Evolutionary conservation across 2,797 vertebrate species (phyloP).

Genomic region (Notolepis coatsorum): DNA sequence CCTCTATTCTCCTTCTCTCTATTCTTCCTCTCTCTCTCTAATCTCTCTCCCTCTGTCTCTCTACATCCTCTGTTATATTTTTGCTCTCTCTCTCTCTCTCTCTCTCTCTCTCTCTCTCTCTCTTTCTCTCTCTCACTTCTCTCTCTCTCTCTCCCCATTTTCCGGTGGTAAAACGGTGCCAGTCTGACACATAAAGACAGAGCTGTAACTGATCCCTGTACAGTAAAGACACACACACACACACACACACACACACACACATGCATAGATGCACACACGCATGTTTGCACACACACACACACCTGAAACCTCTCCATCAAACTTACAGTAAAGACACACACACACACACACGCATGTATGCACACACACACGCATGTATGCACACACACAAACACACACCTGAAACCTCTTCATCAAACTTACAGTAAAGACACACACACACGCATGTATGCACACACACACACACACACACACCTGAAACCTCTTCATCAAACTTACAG

Average conservation of each 20-base stretch:
- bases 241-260: background rate
- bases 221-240: background rate
- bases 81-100: conserved; percentile 20
- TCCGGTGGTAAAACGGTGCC: conserved; percentile 43
- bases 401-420: too few species aligned
- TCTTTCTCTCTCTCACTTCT: conserved; percentile 43
- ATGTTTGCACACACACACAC: too few species aligned
- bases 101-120: conserved; percentile 20
- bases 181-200: conserved; percentile 40
- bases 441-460: too few species aligned
- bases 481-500: too few species aligned
- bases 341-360: too few species aligned
- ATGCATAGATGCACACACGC: too few species aligned
- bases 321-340: too few species aligned
- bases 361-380: too few species aligned
- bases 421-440: too few species aligned
- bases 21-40: conserved; percentile 52
- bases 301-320: too few species aligned
- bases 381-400: too few species aligned
- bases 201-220: conserved; percentile 29
- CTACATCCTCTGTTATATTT: background rate
- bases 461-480: background rate
- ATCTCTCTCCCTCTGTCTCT: too few species aligned
- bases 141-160: conserved; percentile 11
- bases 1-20: conserved; percentile 4